phyloP scores from a whole-genome alignment of 2,113 vertebrate genomes.

The Lampris incognitus region DNA sequence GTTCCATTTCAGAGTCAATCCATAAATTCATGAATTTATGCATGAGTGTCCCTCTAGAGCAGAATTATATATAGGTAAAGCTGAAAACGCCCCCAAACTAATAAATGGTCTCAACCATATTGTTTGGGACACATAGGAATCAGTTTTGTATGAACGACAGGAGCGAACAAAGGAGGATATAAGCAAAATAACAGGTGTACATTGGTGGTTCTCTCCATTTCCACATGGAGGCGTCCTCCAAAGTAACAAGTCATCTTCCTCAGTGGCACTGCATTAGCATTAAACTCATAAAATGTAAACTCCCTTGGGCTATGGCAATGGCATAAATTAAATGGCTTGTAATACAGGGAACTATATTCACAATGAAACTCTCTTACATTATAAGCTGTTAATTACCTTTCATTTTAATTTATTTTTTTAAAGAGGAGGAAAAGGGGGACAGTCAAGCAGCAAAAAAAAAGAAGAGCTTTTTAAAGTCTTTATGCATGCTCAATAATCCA shows the following conservation, averaged over 20 bases:
- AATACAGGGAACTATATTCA: no score
- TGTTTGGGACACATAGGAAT: conserved; percentile 5
- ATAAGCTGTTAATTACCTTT: no score
- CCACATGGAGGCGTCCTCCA: not conserved
- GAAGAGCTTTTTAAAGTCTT: no score
- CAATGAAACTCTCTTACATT: no score
- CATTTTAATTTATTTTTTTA: no score
- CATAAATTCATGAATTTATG: conserved; percentile 32
- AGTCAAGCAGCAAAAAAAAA: no score
- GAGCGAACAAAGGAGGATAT: not conserved
- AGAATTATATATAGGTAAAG: conserved; percentile 41
- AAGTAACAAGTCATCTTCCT: not conserved
- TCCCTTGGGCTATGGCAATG: no score
- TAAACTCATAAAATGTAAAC: not conserved
- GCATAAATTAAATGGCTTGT: no score
- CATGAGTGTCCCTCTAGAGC: conserved; percentile 22
- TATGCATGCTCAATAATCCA: no score
- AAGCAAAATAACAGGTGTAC: conserved; percentile 27
- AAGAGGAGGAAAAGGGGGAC: no score
- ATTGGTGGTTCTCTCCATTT: conserved; percentile 31
- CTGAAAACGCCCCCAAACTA: conserved; percentile 5
- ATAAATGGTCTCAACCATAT: conserved; percentile 23
- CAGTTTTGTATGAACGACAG: conserved; percentile 4
- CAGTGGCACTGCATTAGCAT: not conserved
- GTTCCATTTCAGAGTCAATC: conserved; percentile 5